Base-by-base conservation (phyloP, 2,113 vertebrate genomes). In the Tapirus terrestris region DNA sequence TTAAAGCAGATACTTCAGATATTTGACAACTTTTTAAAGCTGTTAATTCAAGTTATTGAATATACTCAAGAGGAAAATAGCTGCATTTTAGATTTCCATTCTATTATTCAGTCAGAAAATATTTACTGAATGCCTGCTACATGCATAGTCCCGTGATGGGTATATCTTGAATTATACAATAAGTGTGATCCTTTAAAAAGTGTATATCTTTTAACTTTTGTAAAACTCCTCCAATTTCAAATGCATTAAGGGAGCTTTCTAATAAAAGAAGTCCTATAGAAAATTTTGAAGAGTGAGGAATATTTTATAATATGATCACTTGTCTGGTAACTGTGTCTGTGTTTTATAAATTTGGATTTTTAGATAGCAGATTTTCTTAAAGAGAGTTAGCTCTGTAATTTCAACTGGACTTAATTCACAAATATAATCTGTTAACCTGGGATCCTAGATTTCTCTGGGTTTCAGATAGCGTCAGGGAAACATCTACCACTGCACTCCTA, bases 21-120 rank as follows among this genome's bases (percentile, higher is more conserved):
- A 51, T 94, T 89, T 88, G 79, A 94, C 65, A 97, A 76, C 39
- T 0, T 89, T 96, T 96, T 61, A 84, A 97, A 96, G 33, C 36
- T 92, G 48, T 94, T 92, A 92, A 93, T 93, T 91, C 21, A 93
- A 89, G 16, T 95, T 92, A 94, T 58, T 89, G 73, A 96, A 95
- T 89, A 77, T 65, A 73, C 48, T 77, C 61, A 82, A 87, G 17
- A 95, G 25, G 29, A 87, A 96, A 92, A 80, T 65, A 82, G n/a
- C 58, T 95, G 43, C 2, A 94, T 96, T 96, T 96, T 86, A 96
- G 56, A 96, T 90, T 77, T 79, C 2, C 23, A 81, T 61, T 60
- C 20, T 92, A 75, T 79, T 87, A 86, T 83, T 94, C 18, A 65
- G 58, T 85, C 51, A 92, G 90, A 95, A 96, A 96, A 89, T 93